A percentile compares a stretch with the other conserved stretches of the same genome.
Conservation (phyloP, 2,888 invertebrate genomes). For the Chymomyza amoena region DNA sequence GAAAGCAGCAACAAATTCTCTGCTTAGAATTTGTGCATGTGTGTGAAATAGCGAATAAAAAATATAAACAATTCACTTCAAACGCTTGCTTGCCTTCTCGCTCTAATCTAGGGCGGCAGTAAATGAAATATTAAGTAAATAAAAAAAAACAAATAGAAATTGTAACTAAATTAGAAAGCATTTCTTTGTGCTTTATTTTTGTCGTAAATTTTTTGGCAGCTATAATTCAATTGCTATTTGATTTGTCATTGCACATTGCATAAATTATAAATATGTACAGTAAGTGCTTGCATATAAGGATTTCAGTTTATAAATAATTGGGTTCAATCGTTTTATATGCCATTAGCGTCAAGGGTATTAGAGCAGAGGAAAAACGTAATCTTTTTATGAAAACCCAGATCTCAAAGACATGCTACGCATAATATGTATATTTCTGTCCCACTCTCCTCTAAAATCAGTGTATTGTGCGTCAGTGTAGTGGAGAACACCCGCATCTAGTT, state of each 20-base stretch:
- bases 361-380: no score
- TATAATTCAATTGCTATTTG: conserved; percentile 23
- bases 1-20: neutral
- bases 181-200: conserved; percentile 31
- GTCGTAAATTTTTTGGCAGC: conserved; percentile 33
- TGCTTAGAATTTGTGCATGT: no score
- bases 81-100: conserved; percentile 33
- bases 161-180: conserved; percentile 47
- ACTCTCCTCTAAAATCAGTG: no score
- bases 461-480: no score
- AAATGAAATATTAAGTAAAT: neutral
- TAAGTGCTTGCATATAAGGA: neutral
- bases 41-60: neutral
- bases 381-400: no score
- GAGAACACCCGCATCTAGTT: no score
- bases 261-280: conserved; percentile 39
- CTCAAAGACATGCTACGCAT: no score
- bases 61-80: conserved; percentile 27
- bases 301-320: neutral
- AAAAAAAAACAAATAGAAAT: neutral
- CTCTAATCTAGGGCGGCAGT: conserved; percentile 15
- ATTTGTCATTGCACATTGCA: conserved; percentile 12
- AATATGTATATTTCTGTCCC: no score
- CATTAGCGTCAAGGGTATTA: no score
- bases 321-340: no score